Conservation (phyloP, 2,113 vertebrate species). For the Aptenodytes forsteri region DNA sequence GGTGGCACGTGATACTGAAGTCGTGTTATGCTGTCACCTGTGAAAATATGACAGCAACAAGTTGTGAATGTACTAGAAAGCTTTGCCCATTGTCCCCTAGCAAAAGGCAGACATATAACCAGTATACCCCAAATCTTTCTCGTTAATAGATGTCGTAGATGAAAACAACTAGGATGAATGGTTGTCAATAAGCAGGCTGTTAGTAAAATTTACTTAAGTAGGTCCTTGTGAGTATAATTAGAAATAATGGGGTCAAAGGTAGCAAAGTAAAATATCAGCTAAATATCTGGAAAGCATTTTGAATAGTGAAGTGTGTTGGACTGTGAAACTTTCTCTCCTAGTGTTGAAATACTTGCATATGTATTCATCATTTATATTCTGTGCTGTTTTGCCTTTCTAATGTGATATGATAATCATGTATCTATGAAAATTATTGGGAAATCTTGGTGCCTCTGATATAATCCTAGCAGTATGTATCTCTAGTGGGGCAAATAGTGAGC, state of each 20-base stretch:
- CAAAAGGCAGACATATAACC: background rate
- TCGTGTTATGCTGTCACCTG: background rate
- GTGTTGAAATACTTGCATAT: constrained; percentile 41
- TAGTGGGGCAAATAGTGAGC: background rate
- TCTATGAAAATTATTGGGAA: constrained; percentile 33
- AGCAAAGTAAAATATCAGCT: background rate
- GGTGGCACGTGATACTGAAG: background rate
- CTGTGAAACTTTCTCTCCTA: constrained; percentile 15
- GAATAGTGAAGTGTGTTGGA: constrained; percentile 13
- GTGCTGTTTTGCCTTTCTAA: constrained; percentile 18
- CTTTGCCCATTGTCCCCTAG: background rate
- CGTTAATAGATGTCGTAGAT: background rate
- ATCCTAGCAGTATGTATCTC: background rate
- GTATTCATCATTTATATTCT: constrained; percentile 15
- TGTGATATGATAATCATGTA: constrained; percentile 15
- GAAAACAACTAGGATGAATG: background rate
- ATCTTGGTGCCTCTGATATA: background rate
- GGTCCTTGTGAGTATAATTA: constrained; percentile 18
- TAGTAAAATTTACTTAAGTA: constrained; percentile 11
- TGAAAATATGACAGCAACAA: background rate
- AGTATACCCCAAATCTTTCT: background rate
- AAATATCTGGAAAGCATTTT: constrained; percentile 14
- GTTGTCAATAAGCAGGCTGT: background rate
- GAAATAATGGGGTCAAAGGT: constrained; percentile 8
- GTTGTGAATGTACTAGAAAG: background rate